Evolutionary conservation across 2,797 vertebrate species (phyloP).

Genomic region (Poeciliopsis paucimaculata): DNA sequence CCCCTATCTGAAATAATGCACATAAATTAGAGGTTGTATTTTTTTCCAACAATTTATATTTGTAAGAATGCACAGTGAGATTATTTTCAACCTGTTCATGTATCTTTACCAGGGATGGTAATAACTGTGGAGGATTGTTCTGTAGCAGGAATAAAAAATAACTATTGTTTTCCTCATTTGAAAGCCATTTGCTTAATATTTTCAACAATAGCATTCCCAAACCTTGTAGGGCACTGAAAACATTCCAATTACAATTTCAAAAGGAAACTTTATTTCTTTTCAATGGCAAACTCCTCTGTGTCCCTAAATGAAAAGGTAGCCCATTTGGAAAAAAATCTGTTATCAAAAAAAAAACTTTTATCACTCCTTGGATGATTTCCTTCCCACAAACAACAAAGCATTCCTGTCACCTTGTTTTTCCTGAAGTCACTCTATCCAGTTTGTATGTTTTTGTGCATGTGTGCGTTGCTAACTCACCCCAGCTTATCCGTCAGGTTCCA

Average conservation of each 20-base stretch:
- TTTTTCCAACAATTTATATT: neutral
- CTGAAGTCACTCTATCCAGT: neutral
- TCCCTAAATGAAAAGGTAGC: constrained; percentile 8
- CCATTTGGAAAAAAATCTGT: neutral
- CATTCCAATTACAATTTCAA: neutral
- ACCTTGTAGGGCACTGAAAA: neutral
- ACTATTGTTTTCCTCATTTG: neutral
- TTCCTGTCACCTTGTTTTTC: neutral
- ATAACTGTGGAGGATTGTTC: neutral
- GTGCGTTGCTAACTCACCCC: constrained; percentile 79
- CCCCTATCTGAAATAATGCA: neutral
- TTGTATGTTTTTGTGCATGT: neutral
- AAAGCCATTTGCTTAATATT: neutral
- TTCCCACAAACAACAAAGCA: neutral
- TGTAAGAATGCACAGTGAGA: neutral
- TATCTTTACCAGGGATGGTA: neutral
- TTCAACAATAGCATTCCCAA: neutral
- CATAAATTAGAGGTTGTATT: neutral
- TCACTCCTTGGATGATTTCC: neutral
- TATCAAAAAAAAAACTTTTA: neutral
- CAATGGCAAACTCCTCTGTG: neutral
- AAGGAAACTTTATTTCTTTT: neutral
- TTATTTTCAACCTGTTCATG: neutral
- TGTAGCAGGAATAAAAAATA: neutral
- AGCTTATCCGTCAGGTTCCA: constrained; percentile 95